Base-by-base conservation (phyloP, 2,888 invertebrate species). In the Eulithis prunata region DNA sequence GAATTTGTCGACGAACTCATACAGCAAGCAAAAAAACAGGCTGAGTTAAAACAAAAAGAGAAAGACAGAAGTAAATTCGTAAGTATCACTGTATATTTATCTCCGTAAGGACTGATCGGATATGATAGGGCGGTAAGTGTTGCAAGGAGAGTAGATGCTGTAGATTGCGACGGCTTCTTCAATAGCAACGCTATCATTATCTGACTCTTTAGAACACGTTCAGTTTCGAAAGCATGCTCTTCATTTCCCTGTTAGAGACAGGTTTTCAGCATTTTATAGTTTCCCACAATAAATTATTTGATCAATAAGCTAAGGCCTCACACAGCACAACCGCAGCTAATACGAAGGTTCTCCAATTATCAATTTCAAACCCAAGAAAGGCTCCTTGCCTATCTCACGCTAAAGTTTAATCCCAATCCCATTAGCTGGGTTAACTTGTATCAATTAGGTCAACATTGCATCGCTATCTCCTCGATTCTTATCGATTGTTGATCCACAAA, bases 1-100 rank as follows among this genome's bases (percentile, higher is more conserved):
- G 94, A 94, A 74, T 95, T 95, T 85, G 93, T 95, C 72, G 94
- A 95, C 77, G 94, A 94, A 82, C 91, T 95, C 67, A 91, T 95
- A 80, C 92, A 93, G 80, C 94, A 93, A 82, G 95, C 95, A 71
- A 94, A 94, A 85, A 90, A 90, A 81, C 94, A 94, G 84, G 94
- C 94, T 73, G 94, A 94, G 76, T 83, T 90, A 76, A 94, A 94
- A 90, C 89, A 89, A 80, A 93, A 91, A 88, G 89, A 93, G 87
- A 94, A 93, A 88, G 94, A 93, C 85, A 93, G 93, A 94, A 94
- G 90, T 83, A 93, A 91, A 90, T 90, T 91, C 82, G 93, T 93
- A 92, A 93, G 92, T 93, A 91, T 92, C 82, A 88, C 90, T 90
- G 88, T 91, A 87, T 91, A 89, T 89, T 91, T 87, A 85, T 82